Conservation (phyloP, 2,113 vertebrate genomes). For the Tringa solitaria region DNA sequence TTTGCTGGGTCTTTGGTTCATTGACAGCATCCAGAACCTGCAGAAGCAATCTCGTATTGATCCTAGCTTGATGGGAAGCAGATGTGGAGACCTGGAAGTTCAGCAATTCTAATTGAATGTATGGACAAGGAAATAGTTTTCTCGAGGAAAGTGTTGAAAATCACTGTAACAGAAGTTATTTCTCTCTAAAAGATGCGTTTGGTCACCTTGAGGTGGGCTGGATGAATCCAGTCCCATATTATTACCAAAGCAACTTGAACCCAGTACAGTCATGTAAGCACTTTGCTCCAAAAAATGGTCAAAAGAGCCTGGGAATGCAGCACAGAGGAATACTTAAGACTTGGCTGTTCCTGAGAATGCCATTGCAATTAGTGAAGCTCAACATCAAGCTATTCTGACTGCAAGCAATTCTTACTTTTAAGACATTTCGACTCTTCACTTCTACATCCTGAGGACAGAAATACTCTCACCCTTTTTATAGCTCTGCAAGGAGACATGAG, state of each 20-base stretch:
- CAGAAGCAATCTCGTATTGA: neutral
- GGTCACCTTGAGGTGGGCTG: neutral
- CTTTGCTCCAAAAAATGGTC: neutral
- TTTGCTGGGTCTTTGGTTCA: neutral
- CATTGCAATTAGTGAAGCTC: neutral
- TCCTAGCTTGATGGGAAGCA: neutral
- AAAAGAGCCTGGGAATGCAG: neutral
- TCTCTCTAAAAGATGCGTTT: neutral
- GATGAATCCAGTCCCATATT: neutral
- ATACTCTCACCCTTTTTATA: neutral
- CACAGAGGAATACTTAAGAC: neutral
- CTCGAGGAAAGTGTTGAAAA: neutral
- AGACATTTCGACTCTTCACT: neutral
- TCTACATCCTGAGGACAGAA: neutral
- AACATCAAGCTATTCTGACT: neutral
- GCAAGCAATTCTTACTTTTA: neutral
- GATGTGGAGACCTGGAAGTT: neutral
- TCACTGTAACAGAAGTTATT: neutral
- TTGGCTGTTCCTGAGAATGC: neutral
- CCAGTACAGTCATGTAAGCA: neutral
- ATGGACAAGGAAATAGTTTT: neutral
- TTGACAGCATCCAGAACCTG: neutral
- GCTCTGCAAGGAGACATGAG: neutral
- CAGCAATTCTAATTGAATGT: neutral
- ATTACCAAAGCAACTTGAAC: neutral